phyloP scores from a whole-genome alignment of 2,888 invertebrate species.

The Platerodrilus igneus region DNA sequence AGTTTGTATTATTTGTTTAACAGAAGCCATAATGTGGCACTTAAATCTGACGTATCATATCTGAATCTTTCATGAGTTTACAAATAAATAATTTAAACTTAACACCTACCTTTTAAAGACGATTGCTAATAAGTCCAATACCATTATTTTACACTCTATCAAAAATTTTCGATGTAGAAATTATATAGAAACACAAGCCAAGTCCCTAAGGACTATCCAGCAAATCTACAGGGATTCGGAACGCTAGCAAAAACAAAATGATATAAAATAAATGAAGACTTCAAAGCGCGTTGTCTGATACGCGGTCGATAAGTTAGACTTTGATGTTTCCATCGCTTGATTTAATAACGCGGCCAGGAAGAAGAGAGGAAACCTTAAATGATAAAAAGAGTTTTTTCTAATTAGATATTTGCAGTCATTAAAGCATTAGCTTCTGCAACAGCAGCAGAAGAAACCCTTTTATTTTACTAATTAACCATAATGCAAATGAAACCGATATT shows the following conservation, averaged over 20 bases:
- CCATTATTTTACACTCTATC: slow-evolving; percentile 9
- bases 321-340: slow-evolving; percentile 30
- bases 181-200: no score
- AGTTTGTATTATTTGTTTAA: no score
- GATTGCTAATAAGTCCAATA: no score
- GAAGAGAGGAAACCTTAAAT: slow-evolving; percentile 23
- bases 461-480: slow-evolving; percentile 20
- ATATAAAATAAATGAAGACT: slow-evolving; percentile 29
- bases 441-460: slow-evolving; percentile 15
- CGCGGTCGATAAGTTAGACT: slow-evolving; percentile 28
- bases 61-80: no score
- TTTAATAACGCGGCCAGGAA: slow-evolving; percentile 29
- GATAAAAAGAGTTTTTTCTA: slow-evolving; percentile 25
- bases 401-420: slow-evolving; percentile 27
- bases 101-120: no score
- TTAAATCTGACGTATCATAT: no score
- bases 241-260: slow-evolving; percentile 24
- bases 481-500: slow-evolving; percentile 13
- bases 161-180: slow-evolving; percentile 12
- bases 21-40: no score
- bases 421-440: slow-evolving; percentile 22
- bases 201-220: slow-evolving; percentile 12
- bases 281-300: slow-evolving; percentile 28
- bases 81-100: no score
- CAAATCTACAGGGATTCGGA: slow-evolving; percentile 24